Base-by-base conservation (phyloP, 2,888 invertebrate species). In the Thymelicus sylvestris region DNA sequence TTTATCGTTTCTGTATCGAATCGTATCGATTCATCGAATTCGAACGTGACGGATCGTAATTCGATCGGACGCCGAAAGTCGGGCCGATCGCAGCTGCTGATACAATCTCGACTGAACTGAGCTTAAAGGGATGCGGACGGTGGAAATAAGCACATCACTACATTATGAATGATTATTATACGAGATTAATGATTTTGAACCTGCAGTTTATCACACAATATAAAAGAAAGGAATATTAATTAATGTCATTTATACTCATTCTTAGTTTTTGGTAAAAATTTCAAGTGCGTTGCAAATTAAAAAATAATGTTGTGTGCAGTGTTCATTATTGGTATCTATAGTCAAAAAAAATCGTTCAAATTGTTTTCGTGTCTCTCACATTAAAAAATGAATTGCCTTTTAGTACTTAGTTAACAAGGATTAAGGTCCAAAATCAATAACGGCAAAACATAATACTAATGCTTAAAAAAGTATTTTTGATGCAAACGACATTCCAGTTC, bases 1-100 rank as follows among this genome's bases (percentile, higher is more conserved):
- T 79, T 79, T 78, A 78, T 76, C 68, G 76, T 68, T 73, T 73
- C 24, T 48, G 64, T 73, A 76, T 74, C 74, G 78, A 74, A 71
- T 65, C 73, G 71, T 68, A 73, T 74, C 76, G 74, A 73, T 72
- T 73, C 71, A 74, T 74, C 75, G 71, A 62, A 65, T 72, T 66
- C 65, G 61, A 72, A 73, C 61, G 68, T 73, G 73, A 74, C 75
- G 68, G 74, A 72, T 77, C 77, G 76, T 76, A 78, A 77, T 73
- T 78, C 76, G 77, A 78, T 77, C 75, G 74, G 57, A 65, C 71
- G 74, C 73, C 76, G 66, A 72, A 73, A 75, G 74, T 74, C 74
- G 74, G 74, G 73, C 66, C 48, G 63, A 55, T 59, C 64, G 39
- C 10, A 5, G 67, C 4, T 1, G 38, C 65, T 38, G 71, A 71